Evolutionary conservation across 1,140 invertebrate genomes (phyloP).

Genomic region (Drosophila pallidifrons): DNA sequence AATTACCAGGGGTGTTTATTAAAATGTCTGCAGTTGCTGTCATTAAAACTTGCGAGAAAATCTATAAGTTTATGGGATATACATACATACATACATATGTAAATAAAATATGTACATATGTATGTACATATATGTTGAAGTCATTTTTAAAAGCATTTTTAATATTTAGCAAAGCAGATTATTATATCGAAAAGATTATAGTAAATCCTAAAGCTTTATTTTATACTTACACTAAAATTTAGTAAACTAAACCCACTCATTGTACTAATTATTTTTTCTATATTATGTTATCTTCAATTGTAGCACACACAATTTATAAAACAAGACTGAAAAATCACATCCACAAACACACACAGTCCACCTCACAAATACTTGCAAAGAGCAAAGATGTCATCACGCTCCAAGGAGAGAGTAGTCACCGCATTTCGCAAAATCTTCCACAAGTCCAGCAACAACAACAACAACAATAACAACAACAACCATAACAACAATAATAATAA

Average conservation of each 20-base stretch:
- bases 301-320: constrained; percentile 46
- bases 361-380: constrained; percentile 12
- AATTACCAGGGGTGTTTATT: background rate
- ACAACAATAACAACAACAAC: constrained; percentile 60
- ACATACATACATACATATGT: no score
- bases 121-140: no score
- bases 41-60: no score
- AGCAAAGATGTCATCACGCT: constrained; percentile 89
- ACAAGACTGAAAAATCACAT: constrained; percentile 60
- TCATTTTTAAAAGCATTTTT: no score
- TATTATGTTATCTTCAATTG: constrained; percentile 3
- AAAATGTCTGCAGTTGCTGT: background rate
- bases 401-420: constrained; percentile 90
- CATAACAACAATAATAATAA: constrained; percentile 86
- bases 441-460: constrained; percentile 87
- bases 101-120: no score
- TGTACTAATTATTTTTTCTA: no score
- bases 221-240: no score
- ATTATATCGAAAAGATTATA: no score
- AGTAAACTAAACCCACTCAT: no score
- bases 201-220: no score
- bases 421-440: constrained; percentile 91
- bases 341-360: constrained; percentile 32
- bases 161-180: no score
- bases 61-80: no score